Evolutionary conservation across 2,888 invertebrate genomes (phyloP), one percentile per base, ranked within the genome.

Genomic region (Agrochola litura): DNA sequence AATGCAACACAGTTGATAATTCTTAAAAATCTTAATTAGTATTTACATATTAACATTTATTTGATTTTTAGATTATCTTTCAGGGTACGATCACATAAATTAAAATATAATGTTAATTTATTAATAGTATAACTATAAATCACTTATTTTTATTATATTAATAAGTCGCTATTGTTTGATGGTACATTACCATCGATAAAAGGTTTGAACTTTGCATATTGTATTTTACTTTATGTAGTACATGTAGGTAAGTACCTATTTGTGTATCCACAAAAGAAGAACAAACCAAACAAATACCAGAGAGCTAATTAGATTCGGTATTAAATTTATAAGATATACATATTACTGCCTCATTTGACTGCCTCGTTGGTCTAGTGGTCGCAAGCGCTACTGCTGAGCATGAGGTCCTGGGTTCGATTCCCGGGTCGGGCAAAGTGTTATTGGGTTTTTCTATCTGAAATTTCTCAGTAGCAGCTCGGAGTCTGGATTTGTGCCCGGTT

Each of bases 51-150:
- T n/a, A 43, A 64, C n/a, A 64, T 5, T 14, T 5, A 64, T n/a
- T 67, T 6, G 8, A 49, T 60, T 52, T 52, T 12, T 61, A 5
- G 1, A 22, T 25, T 8, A 19, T n/a, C 5, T 16, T 41, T n/a
- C 43, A 64, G 14, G 16, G 43, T 63, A 64, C 19, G n/a, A 68
- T 73, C 68, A 52, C 22, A 30, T 65, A 25, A 14, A 43, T 41
- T 22, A 30, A 9, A 61, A 49, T 60, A 71, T 9, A 14, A 37
- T 22, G 22, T 63, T 0, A 46, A 70, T 56, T n/a, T 37, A 16
- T 6, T 52, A n/a, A 9, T 58, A 30, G 2, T n/a, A 46, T 16
- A n/a, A 67, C 37, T 52, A 9, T 49, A 41, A 3, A 72, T 6
- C 25, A 65, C 19, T 72, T 37, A 19, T 19, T 65, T 71, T 37